Evolutionary conservation across 2,888 invertebrate genomes (phyloP).

Genomic region (Brassicogethes aeneus): DNA sequence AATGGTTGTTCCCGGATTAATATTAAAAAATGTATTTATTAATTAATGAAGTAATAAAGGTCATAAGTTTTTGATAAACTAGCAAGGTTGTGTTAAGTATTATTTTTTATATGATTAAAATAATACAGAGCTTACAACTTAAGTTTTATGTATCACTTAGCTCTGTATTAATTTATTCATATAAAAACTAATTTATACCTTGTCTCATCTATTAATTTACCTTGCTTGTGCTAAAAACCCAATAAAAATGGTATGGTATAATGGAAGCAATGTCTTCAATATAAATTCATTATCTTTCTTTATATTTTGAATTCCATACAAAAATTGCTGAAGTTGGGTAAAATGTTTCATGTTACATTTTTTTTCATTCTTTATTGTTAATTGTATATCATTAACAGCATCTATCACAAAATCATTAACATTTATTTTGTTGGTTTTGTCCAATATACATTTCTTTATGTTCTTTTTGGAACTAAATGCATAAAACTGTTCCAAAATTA

Average conservation of each 20-base stretch:
- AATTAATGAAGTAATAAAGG: too few species aligned
- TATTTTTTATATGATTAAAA: too few species aligned
- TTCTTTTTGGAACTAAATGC: slow-evolving; percentile 20
- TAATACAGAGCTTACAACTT: too few species aligned
- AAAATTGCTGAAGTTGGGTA: slow-evolving; percentile 22
- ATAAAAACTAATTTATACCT: too few species aligned
- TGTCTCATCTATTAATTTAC: too few species aligned
- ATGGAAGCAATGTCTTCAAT: slow-evolving; percentile 20
- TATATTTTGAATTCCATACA: slow-evolving; percentile 19
- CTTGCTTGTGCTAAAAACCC: slow-evolving; percentile 19
- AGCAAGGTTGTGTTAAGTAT: too few species aligned
- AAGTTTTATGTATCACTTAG: too few species aligned
- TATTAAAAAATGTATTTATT: too few species aligned
- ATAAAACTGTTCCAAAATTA: slow-evolving; percentile 22
- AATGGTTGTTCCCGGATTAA: too few species aligned
- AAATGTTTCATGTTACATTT: slow-evolving; percentile 19
- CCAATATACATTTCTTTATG: slow-evolving; percentile 23
- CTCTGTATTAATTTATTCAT: too few species aligned
- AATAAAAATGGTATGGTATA: slow-evolving; percentile 22
- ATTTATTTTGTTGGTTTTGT: slow-evolving; percentile 15
- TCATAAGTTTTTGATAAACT: too few species aligned
- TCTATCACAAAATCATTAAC: not conserved
- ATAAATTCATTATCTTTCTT: slow-evolving; percentile 18
- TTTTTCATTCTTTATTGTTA: slow-evolving; percentile 7
- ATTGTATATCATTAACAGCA: not conserved